Base-by-base conservation (phyloP, 2,888 invertebrate species). In the Habroteleia sp. region DNA sequence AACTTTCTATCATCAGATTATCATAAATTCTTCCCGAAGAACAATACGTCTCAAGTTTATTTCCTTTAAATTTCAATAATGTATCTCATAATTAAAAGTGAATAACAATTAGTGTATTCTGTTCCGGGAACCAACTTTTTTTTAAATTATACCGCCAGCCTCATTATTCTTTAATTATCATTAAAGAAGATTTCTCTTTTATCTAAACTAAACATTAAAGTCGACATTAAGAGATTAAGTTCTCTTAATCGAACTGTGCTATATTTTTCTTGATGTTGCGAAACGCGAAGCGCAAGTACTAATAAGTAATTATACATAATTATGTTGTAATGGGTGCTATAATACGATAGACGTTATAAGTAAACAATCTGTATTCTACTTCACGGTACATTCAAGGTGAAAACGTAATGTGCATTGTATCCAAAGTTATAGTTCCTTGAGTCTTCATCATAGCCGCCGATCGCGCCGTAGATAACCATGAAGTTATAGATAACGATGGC, bases 401-500 rank as follows among this genome's bases (percentile, higher is more conserved):
- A 56, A 73, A 69, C 68, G 56, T 63, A 63, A 66, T 62, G 66
- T 66, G 56, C 66, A 76, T 76, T 72, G 71, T 76, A 56, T 66
- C 74, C 56, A 10, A 56, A 74, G 74, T 74, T 74, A 74, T 56
- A 74, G 74, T 74, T 74, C 74, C 68, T 74, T 74, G 74, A 74
- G 68, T 74, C 63, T 74, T 74, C 68, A 68, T 62, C 56, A 14
- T 37, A 27, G 44, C 48, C 44, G 31, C 20, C 46, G 74, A 74
- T 74, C 74, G 63, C 37, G 44, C 41, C 1, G 50, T 48, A 69
- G 74, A 74, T 74, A 74, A 69, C 69, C 74, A 74, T 74, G 74
- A 69, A 74, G 69, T 56, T 58, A 58, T 44, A 68, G 74, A 74
- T 68, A 74, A 68, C 56, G 62, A 46, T 35, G 63, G 42, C 56